These are phyloP conservation scores for Synanceia verrucosa DNA, from an alignment of 2,797 vertebrate genomes.

Conservation along the genomic window DNA sequence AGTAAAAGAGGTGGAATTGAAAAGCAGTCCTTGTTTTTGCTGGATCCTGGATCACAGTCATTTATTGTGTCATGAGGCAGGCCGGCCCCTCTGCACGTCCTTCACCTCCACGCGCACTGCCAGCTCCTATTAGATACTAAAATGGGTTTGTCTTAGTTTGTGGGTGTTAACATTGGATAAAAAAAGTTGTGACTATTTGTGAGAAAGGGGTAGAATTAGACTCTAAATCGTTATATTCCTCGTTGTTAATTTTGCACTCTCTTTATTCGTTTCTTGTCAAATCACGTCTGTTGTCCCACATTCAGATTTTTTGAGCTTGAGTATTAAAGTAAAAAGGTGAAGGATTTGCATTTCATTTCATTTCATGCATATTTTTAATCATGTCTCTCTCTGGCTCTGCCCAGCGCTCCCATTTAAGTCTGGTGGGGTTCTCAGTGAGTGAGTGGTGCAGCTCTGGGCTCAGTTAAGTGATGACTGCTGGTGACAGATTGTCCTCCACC, in stretches of 20 bases:
- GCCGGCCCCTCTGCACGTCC: constrained; percentile 56
- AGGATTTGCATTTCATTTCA: constrained; percentile 75
- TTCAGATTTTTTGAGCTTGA: constrained; percentile 23
- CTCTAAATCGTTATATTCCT: background rate
- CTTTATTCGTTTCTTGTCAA: background rate
- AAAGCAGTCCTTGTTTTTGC: constrained; percentile 79
- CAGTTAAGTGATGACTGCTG: constrained; percentile 78
- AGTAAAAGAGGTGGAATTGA: constrained; percentile 77
- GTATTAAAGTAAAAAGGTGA: constrained; percentile 47
- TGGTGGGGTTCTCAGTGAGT: constrained; percentile 67
- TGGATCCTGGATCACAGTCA: constrained; percentile 71
- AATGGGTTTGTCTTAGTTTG: constrained; percentile 47
- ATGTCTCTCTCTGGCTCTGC: constrained; percentile 55
- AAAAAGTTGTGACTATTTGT: constrained; percentile 5
- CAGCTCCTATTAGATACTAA: constrained; percentile 49
- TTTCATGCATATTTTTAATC: constrained; percentile 79
- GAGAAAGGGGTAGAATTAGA: background rate
- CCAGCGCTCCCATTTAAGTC: constrained; percentile 66
- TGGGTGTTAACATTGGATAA: constrained; percentile 20
- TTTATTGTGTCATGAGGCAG: constrained; percentile 74
- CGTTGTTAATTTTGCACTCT: background rate
- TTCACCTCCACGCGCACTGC: constrained; percentile 64
- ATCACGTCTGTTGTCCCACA: background rate
- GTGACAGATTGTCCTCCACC: constrained; percentile 76
- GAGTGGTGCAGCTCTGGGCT: constrained; percentile 69